Evolutionary conservation across 2,113 vertebrate genomes (phyloP), one percentile per base, ranked within the genome.

Genomic region (pig (Sus scrofa)): DNA sequence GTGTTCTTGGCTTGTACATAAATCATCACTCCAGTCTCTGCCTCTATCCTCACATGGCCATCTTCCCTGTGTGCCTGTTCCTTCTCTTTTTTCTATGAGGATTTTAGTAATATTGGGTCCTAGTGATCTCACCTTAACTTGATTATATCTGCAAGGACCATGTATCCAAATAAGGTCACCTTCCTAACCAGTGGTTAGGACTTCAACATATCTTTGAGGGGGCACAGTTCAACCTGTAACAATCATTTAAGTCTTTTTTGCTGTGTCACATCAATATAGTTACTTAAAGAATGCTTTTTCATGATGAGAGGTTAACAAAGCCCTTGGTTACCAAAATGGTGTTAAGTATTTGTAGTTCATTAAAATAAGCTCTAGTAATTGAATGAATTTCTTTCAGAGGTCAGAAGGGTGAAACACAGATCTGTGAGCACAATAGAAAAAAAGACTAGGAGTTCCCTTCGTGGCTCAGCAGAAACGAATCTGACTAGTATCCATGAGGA

Each of bases 351-450:
- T 91, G 34, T 87, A 83, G 62, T 86, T 96, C 50, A 34, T 90
- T 86, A 96, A 82, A 56, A 88, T 52, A 88, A 22, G 20, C 75
- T 62, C 7, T 70, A 60, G 82, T 75, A 32, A 70, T 34, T 70
- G 58, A 58, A 68, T 79, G 56, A 75, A 91, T 96, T 83, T 96
- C 92, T 88, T 86, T 26, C 52, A 37, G 77, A 87, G 27, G 77
- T 18, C 44, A 54, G 50, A 73, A 86, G 75, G 52, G 67, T 54
- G 68, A 87, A 77, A 26, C 24, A 77, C 44, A 88, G 34, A 22
- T 86, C 74, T 94, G 8, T 87, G 74, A 75, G 15, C 75, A 68
- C 19, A 6, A 39, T 30, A 68, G 58, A 82, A 77, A 81, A 74
- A 67, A 60, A n/a, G n/a, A n/a, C n/a, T n/a, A n/a, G n/a, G n/a